Percentiles rank a stretch among this genome's conserved stretches.
phyloP scores from a whole-genome alignment of 2,888 invertebrate species.

The Dusona sp. region DNA sequence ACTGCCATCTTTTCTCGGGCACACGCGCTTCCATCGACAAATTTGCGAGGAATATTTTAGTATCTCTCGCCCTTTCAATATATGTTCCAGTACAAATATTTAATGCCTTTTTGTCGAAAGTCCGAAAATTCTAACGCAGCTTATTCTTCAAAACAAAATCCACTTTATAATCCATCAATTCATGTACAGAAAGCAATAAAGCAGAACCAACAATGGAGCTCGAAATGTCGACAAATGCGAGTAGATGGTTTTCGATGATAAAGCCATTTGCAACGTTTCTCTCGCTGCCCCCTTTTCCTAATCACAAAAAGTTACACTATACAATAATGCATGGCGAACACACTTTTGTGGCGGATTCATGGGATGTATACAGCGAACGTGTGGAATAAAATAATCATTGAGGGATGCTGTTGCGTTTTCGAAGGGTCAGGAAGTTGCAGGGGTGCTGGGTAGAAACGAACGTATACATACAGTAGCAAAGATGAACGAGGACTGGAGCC shows the following conservation, averaged over 20 bases:
- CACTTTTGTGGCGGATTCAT: constrained; percentile 30
- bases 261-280: constrained; percentile 15
- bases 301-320: constrained; percentile 29
- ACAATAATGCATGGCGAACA: background rate
- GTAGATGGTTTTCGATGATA: constrained; percentile 24
- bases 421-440: constrained; percentile 41
- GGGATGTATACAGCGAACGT: background rate
- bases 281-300: constrained; percentile 1
- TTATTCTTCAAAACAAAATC: background rate
- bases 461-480: constrained; percentile 27
- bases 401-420: constrained; percentile 56
- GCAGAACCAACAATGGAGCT: background rate
- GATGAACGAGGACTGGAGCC: constrained; percentile 28
- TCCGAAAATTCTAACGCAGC: background rate
- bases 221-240: background rate
- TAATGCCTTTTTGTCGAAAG: background rate
- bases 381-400: constrained; percentile 67
- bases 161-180: background rate
- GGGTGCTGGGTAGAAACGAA: constrained; percentile 12
- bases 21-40: constrained; percentile 60
- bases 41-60: constrained; percentile 62
- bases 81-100: background rate
- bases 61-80: background rate
- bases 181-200: background rate
- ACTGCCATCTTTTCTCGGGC: constrained; percentile 52